Evolutionary conservation across 64 coral and sea anemone species (phyloP).

Genomic region (Porites lutea): DNA sequence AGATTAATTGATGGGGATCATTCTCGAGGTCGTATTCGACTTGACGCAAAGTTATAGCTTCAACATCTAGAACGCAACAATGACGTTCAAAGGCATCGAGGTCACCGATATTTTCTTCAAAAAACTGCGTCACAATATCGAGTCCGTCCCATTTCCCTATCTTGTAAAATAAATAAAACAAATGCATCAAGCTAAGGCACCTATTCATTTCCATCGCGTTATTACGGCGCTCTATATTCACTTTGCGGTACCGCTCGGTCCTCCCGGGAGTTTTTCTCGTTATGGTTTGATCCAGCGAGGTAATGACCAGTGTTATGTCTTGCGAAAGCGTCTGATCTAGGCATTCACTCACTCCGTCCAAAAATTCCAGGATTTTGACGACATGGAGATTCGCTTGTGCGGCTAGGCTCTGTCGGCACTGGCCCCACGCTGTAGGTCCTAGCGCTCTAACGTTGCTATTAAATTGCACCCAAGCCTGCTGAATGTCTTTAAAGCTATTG

Average conservation of each 20-base stretch:
- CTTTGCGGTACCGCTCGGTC: background rate
- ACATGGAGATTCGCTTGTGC: background rate
- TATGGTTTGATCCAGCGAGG: background rate
- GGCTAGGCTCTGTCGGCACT: background rate
- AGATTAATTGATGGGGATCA: background rate
- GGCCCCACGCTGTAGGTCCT: background rate
- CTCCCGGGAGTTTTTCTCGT: background rate
- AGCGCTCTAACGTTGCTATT: background rate
- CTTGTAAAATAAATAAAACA: background rate
- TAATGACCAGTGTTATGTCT: background rate
- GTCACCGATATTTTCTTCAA: background rate
- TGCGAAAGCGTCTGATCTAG: background rate
- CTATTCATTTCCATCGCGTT: background rate
- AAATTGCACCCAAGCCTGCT: background rate
- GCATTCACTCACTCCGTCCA: background rate
- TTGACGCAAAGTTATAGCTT: background rate
- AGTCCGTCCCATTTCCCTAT: background rate
- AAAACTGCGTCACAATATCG: background rate
- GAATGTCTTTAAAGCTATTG: background rate
- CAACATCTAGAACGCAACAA: background rate
- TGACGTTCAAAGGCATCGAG: background rate
- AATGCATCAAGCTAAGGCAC: background rate
- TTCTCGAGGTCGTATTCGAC: background rate
- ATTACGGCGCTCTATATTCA: background rate
- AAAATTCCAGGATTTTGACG: background rate